Base-by-base conservation (phyloP, 1,140 invertebrate genomes). In the Drosophila guanche region DNA sequence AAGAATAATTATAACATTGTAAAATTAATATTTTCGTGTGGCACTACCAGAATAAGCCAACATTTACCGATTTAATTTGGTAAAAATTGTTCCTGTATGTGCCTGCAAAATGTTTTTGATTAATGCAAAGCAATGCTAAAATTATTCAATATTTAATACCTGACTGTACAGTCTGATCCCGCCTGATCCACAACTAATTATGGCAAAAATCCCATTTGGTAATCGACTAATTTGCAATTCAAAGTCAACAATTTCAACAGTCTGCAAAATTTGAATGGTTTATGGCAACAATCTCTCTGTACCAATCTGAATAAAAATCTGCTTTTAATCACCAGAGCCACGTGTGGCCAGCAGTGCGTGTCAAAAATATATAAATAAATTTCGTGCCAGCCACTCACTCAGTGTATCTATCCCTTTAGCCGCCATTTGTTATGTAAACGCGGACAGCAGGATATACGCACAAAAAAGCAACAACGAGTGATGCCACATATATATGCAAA, bases 291-390 rank as follows among this genome's bases (percentile, higher is more conserved):
- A 4, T 1, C 25, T 5, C 53, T 43, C 23, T 51, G 47, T 54
- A 46, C 29, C 57, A 83, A 83, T 74, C 45, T 23, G 37, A n/a
- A 40, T n/a, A 65, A 37, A 78, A 78, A 81, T 81, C 61, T 63
- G 58, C 46, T 25, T 46, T 73, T 83, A 78, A 81, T 73, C 68
- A 63, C 10, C 33, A 33, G 29, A 10, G 5, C n/a, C 22, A 56
- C 57, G 52, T 50, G n/a, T 62, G 14, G 16, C 16, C 16, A 20
- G 4, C 33, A 37, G n/a, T 41, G 51, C 58, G 14, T 73, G 70
- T 73, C 47, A 48, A 25, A 68, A 57, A 37, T 53, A 16, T 45
- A 42, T 22, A 45, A 58, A 57, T 75, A 65, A 51, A 51, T 25
- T 51, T 16, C 41, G 22, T 47, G 55, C 8, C 25, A 6, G 5